Conservation (phyloP, 2,797 vertebrate species). For the Bradypus variegatus region DNA sequence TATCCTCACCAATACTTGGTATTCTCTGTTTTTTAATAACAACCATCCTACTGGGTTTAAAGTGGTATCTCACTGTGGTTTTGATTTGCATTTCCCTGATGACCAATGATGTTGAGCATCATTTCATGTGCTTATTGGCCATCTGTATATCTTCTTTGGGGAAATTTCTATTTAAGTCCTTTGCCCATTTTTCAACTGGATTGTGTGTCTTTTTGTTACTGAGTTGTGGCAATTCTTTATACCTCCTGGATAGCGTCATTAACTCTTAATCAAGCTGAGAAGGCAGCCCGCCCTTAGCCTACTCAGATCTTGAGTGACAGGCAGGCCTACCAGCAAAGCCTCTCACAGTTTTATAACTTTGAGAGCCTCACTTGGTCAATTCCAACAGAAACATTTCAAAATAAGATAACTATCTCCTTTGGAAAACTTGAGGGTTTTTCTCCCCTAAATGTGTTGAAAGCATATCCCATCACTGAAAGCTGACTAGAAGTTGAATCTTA, state of each 20-base stretch:
- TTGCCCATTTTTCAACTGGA: too few species aligned
- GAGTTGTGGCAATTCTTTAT: too few species aligned
- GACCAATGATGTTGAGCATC: too few species aligned
- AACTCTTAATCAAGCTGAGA: neutral
- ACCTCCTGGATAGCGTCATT: neutral
- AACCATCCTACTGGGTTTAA: too few species aligned
- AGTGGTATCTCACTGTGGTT: too few species aligned
- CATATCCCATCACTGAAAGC: neutral
- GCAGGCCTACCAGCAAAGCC: neutral
- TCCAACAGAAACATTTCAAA: slow-evolving; percentile 28
- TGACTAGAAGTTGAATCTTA: slow-evolving; percentile 6
- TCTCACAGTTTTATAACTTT: neutral
- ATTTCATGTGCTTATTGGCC: too few species aligned
- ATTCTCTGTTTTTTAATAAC: too few species aligned
- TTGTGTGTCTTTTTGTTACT: too few species aligned
- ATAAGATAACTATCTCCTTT: neutral
- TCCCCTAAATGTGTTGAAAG: neutral
- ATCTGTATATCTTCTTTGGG: too few species aligned
- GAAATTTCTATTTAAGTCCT: too few species aligned
- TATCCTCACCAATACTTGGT: too few species aligned
- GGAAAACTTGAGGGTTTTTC: neutral
- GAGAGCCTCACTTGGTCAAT: neutral
- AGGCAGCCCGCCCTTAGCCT: neutral
- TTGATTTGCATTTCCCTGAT: too few species aligned
- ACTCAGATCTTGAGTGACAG: neutral